Percentiles rank a stretch among this genome's conserved stretches.
Conservation (phyloP, 2,888 invertebrate species). For the Lasioglossum lativentre region DNA sequence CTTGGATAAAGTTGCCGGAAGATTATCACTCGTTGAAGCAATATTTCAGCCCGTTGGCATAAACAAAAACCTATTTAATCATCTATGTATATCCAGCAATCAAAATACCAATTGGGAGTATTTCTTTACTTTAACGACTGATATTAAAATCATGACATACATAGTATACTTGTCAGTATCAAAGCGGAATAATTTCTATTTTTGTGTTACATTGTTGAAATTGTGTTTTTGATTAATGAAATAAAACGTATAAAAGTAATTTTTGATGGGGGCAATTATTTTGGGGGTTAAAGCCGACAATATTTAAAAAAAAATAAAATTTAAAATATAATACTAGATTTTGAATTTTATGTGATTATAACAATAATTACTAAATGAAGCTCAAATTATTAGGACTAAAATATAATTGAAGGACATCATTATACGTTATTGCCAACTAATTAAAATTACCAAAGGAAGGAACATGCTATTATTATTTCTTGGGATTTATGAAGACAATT, state of each 20-base stretch:
- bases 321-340: neutral
- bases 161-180: neutral
- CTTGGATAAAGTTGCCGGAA: constrained; percentile 70
- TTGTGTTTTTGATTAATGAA: neutral
- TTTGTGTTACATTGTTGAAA: neutral
- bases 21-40: neutral
- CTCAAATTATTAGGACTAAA: neutral
- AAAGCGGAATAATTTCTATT: neutral
- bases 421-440: too few relatives aligned
- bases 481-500: neutral
- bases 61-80: neutral
- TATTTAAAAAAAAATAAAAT: neutral
- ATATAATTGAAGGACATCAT: too few relatives aligned
- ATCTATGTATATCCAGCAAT: neutral
- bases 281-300: neutral
- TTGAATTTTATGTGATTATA: neutral
- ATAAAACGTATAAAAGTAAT: neutral
- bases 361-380: neutral
- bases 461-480: neutral
- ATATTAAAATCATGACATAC: neutral
- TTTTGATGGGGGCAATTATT: neutral
- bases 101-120: neutral
- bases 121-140: neutral
- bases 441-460: too few relatives aligned
- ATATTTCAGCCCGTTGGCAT: neutral